Percentiles rank a stretch among this genome's conserved stretches.
These are phyloP conservation scores for Hylaeus volcanicus DNA, from an alignment of 1,140 invertebrate species.

Conservation along the genomic window DNA sequence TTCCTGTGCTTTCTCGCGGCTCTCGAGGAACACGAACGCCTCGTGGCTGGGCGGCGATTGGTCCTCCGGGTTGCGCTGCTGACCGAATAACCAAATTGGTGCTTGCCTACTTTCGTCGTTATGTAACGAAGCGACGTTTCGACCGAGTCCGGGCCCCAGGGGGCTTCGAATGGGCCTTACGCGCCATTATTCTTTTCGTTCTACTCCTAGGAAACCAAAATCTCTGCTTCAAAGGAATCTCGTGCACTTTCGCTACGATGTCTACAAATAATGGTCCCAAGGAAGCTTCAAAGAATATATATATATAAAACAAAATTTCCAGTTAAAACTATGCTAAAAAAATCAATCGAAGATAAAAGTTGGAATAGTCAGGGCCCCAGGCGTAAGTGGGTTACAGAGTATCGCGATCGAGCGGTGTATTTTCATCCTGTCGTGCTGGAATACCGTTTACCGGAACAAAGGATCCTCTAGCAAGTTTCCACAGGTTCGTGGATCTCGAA, in stretches of 20 bases:
- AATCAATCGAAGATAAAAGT: too few relatives aligned
- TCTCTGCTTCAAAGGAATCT: neutral
- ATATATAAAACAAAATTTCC: too few relatives aligned
- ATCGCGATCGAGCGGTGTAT: too few relatives aligned
- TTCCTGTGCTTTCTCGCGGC: too few relatives aligned
- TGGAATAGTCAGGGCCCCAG: too few relatives aligned
- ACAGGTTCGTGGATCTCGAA: neutral
- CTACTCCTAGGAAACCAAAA: neutral
- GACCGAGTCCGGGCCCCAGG: neutral
- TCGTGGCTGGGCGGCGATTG: slow-evolving; percentile 49
- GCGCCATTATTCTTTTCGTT: slow-evolving; percentile 1
- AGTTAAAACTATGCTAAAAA: too few relatives aligned
- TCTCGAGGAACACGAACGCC: too few relatives aligned
- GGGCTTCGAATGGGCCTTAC: slow-evolving; percentile 26
- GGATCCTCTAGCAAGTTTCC: neutral
- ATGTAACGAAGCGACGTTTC: slow-evolving; percentile 56
- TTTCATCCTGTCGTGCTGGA: too few relatives aligned
- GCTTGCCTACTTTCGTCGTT: slow-evolving; percentile 76
- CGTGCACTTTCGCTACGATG: neutral
- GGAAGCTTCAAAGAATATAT: too few relatives aligned
- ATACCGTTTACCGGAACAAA: neutral
- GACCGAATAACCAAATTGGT: slow-evolving; percentile 80
- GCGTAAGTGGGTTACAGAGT: too few relatives aligned
- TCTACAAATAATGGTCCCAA: neutral
- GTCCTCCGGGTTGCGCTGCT: slow-evolving; percentile 67